Conservation (phyloP, 2,113 vertebrate species). For the Campylomormyrus tamandua region DNA sequence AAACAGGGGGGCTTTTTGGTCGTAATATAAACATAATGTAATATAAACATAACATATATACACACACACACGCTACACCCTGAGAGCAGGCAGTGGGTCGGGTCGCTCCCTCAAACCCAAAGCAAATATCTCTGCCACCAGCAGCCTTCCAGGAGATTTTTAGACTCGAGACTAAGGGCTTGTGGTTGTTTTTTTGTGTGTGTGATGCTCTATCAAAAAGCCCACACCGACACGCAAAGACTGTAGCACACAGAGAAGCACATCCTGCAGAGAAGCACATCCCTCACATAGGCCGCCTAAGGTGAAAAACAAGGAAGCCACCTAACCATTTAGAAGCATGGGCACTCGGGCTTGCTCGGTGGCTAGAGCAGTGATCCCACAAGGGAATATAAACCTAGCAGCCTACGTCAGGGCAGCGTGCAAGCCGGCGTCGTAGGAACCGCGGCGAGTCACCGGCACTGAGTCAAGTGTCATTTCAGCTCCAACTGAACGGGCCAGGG, state of each 20-base stretch:
- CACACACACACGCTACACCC: background rate
- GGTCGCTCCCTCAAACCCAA: background rate
- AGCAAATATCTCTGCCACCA: background rate
- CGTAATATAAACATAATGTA: too few relatives aligned
- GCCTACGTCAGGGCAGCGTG: conserved; percentile 32
- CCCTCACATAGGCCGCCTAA: background rate
- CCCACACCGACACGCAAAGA: background rate
- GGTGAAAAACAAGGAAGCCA: background rate
- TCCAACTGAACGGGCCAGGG: conserved; percentile 26
- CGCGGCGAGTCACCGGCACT: background rate
- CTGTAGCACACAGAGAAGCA: background rate
- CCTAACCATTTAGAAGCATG: background rate
- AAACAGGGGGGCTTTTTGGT: too few relatives aligned
- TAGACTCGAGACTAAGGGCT: background rate
- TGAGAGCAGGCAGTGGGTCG: background rate
- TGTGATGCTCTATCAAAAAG: background rate
- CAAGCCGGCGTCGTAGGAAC: conserved; percentile 29
- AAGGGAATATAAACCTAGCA: background rate
- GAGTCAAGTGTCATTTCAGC: background rate
- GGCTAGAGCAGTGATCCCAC: background rate
- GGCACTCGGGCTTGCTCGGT: background rate
- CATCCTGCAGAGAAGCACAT: background rate
- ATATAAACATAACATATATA: background rate
- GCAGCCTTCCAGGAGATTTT: background rate
- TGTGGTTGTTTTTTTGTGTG: background rate